These are phyloP conservation scores for Gobionotothen gibberifrons DNA, from an alignment of 2,797 vertebrate species.

Conservation along the genomic window DNA sequence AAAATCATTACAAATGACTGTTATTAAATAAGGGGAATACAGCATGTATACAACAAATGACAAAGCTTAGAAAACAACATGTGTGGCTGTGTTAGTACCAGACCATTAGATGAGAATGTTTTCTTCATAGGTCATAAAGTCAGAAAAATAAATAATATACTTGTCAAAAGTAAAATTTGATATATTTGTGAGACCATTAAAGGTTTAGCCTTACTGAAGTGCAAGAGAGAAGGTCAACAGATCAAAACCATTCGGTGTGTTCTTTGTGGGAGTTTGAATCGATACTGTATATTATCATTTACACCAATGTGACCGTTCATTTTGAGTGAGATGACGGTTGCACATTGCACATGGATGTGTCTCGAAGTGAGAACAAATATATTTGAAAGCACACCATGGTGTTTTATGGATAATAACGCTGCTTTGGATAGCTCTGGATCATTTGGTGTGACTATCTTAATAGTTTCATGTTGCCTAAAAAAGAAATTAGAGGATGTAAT, in stretches of 20 bases:
- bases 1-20: too few species aligned
- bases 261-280: not conserved
- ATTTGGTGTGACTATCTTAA: not conserved
- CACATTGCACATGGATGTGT: not conserved
- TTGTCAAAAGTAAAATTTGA: not conserved
- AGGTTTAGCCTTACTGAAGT: not conserved
- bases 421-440: not conserved
- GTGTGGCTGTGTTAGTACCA: not conserved
- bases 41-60: not conserved
- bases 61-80: not conserved
- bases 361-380: not conserved
- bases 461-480: not conserved
- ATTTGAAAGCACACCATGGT: not conserved
- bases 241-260: not conserved
- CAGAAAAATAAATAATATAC: slow-evolving; percentile 15
- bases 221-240: slow-evolving; percentile 8
- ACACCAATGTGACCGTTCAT: not conserved
- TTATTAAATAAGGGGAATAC: too few species aligned
- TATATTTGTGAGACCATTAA: slow-evolving; percentile 11
- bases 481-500: not conserved
- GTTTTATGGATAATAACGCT: too few species aligned
- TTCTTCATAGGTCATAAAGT: slow-evolving; percentile 1
- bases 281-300: slow-evolving; percentile 1
- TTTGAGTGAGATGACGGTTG: not conserved
- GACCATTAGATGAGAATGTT: not conserved